Evolutionary conservation across 1,140 invertebrate species (phyloP), one percentile per base, ranked within the genome.

Genomic region (Zophobas atratus): DNA sequence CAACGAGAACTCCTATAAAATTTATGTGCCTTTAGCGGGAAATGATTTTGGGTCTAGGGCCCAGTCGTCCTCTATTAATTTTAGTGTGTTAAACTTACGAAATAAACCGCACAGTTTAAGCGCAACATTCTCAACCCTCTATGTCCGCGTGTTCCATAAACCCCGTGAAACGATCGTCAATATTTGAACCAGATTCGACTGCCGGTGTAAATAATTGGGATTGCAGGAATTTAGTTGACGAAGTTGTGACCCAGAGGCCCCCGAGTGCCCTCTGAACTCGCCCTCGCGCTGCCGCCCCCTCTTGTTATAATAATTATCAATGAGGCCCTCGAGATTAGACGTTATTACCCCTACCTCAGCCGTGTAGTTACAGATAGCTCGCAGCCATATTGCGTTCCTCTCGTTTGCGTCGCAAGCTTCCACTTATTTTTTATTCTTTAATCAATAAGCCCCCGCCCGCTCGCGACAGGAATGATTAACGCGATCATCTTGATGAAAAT

Each of bases 261-360:
- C 38, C 20, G 75, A 81, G 80, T 81, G 78, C 77, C 77, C 77
- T 78, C 51, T 70, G 72, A 79, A 77, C 75, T 75, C 49, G 72
- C 77, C 80, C 80, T 77, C 67, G 57, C 41, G 70, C n/a, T 71
- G 75, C 63, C 79, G 70, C 77, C 71, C 57, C 57, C 63, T 43
- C 70, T 77, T 76, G 78, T 79, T 79, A 77, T 80, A 80, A 80
- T 78, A 80, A 80, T 80, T 80, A 80, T 78, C 79, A 80, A 80
- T 80, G 79, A 78, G 70, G 48, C 79, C 77, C 79, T 49, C 20
- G 79, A 78, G 76, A 78, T 80, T 74, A 46, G 60, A 60, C 76
- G 76, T 73, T 79, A 79, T 79, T 77, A 79, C 76, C 78, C 78
- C 78, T 70, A 72, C 60, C 60, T 43, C 60, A 8, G 38, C 32